These are phyloP conservation scores for Dryobota labecula DNA, from an alignment of 2,888 invertebrate species.

Conservation along the genomic window DNA sequence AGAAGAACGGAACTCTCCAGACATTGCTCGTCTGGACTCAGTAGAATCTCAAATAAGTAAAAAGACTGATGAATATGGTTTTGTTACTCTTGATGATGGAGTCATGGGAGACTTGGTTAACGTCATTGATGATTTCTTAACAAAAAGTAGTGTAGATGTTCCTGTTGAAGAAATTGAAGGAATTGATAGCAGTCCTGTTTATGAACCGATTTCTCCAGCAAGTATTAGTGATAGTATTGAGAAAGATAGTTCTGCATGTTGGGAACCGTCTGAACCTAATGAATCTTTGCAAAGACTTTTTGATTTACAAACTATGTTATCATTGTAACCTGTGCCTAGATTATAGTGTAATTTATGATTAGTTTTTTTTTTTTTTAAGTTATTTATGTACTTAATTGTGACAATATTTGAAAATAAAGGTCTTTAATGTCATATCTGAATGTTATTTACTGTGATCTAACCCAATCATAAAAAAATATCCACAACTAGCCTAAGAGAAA, in stretches of 20 bases:
- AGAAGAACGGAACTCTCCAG: conserved; percentile 37
- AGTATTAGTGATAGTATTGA: conserved; percentile 63
- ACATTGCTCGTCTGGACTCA: conserved; percentile 66
- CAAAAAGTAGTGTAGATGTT: conserved; percentile 40
- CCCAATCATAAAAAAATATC: background rate
- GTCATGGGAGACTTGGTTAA: conserved; percentile 71
- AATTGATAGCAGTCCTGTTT: conserved; percentile 61
- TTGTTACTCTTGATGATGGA: conserved; percentile 75
- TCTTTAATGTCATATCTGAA: background rate
- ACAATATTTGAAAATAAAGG: conserved; percentile 28
- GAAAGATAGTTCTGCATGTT: conserved; percentile 63
- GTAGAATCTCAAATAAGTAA: conserved; percentile 74
- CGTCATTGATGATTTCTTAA: conserved; percentile 71
- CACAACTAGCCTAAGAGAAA: background rate
- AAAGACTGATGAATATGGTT: conserved; percentile 75
- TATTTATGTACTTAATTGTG: conserved; percentile 16
- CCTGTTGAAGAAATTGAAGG: conserved; percentile 25
- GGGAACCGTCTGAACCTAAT: conserved; percentile 61
- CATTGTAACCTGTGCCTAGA: conserved; percentile 25
- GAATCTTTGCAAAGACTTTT: conserved; percentile 68
- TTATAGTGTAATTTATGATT: background rate
- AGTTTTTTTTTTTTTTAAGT: no score
- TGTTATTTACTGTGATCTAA: conserved; percentile 9
- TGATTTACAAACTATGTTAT: conserved; percentile 65
- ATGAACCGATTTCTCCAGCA: conserved; percentile 82